Base-by-base conservation (phyloP, 2,888 invertebrate species). In the Nipponacmea schrenckii region DNA sequence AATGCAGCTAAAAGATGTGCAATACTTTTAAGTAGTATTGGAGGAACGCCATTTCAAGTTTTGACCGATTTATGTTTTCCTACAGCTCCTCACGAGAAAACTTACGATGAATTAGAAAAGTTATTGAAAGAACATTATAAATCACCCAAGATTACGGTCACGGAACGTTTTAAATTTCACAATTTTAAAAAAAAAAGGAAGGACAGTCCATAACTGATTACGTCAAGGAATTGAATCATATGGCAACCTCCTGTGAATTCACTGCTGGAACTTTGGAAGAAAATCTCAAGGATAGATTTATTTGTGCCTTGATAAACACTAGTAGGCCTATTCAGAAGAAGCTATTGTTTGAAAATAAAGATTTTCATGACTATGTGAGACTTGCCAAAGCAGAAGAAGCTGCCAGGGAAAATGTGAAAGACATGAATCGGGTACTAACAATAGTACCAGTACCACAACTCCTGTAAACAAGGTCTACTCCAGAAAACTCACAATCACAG, bases 301-400 rank as follows among this genome's bases (percentile, higher is more conserved):
- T 48, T 48, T 50, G 50, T 50, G 20, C 15, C 1, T 50, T 50
- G 20, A 8, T 12, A 20, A 50, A 50, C 20, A 7, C n/a, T 20
- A 50, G 50, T 50, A n/a, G n/a, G n/a, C n/a, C n/a, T n/a, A 50
- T 50, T 20, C 50, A 50, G 50, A 50, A 50, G 50, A 50, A 50
- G 17, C 20, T 50, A 10, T 14, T 50, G 50, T 7, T 10, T 50
- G 50, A 50, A 7, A 14, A 50, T 20, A 50, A 50, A 50, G 20
- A 17, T 50, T 50, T 17, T 50, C 20, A 20, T 50, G 50, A 50
- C 1, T 50, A 8, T 50, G 50, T n/a, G 17, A 50, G n/a, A 50
- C 20, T 50, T 50, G 20, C 50, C 20, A 7, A 50, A 20, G 7
- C 50, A 20, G 50, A 50, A 50, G 50, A 50, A 50, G 50, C 50